Conservation (phyloP, 2,888 invertebrate genomes). For the Clitarchus hookeri region DNA sequence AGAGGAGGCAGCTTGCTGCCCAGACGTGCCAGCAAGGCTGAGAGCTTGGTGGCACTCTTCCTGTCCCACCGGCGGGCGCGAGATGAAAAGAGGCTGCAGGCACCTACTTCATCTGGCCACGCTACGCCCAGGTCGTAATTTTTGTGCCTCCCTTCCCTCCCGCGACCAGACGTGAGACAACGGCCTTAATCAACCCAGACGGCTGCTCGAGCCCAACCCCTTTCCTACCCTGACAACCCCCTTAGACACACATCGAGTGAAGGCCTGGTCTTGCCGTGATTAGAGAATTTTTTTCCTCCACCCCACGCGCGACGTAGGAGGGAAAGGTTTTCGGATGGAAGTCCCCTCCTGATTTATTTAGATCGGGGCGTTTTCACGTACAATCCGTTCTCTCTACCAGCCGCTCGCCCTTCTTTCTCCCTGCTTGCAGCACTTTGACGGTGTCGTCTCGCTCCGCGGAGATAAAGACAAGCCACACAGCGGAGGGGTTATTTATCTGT, state of each 20-base stretch:
- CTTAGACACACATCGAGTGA: constrained; percentile 33
- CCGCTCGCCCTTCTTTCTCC: background rate
- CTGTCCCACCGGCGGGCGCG: background rate
- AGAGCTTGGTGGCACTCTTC: too few species aligned
- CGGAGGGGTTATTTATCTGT: constrained; percentile 18
- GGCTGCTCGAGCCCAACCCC: constrained; percentile 28
- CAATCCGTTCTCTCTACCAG: background rate
- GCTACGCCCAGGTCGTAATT: constrained; percentile 41
- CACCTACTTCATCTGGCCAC: constrained; percentile 28
- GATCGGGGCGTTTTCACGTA: constrained; percentile 15
- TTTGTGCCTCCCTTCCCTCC: constrained; percentile 31
- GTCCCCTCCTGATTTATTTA: constrained; percentile 19
- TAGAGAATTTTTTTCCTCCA: constrained; percentile 27
- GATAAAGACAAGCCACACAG: background rate
- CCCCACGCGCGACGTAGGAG: background rate
- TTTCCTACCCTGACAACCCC: constrained; percentile 23
- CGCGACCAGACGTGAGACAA: constrained; percentile 37
- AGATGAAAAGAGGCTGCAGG: constrained; percentile 8
- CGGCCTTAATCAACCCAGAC: constrained; percentile 41
- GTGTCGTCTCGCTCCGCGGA: background rate
- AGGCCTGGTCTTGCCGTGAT: constrained; percentile 38
- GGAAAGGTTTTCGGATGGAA: constrained; percentile 19
- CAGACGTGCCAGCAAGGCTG: too few species aligned
- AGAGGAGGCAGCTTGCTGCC: too few species aligned
- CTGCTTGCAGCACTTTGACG: background rate